Evolutionary conservation across 2,797 vertebrate genomes (phyloP).

Genomic region (Trachops cirrhosus): DNA sequence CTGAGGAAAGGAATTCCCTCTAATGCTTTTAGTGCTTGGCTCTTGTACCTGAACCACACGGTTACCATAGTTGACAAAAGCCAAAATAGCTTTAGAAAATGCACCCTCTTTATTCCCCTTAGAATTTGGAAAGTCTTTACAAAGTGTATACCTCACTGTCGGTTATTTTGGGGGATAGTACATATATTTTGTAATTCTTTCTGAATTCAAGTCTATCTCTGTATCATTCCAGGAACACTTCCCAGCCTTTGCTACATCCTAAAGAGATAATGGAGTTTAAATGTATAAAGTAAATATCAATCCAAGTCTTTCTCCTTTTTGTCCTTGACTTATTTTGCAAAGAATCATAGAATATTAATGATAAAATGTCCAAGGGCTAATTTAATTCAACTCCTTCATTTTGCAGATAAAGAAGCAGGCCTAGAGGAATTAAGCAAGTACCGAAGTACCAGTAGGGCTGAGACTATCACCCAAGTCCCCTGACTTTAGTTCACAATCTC

Average conservation of each 20-base stretch:
- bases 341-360: neutral
- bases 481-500: neutral
- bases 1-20: conserved; percentile 61
- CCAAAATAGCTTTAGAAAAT: conserved; percentile 63
- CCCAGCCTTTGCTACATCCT: neutral
- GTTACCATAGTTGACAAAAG: conserved; percentile 44
- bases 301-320: neutral
- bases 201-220: neutral
- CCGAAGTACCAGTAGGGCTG: neutral
- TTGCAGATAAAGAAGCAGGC: neutral
- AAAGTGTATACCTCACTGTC: conserved; percentile 16
- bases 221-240: neutral
- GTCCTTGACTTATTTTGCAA: neutral
- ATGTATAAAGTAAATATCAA: neutral
- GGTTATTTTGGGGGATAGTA: neutral
- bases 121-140: conserved; percentile 51
- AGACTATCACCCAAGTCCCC: neutral
- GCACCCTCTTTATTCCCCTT: conserved; percentile 39
- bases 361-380: neutral
- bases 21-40: conserved; percentile 57
- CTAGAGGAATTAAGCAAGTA: neutral
- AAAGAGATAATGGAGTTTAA: neutral
- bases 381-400: neutral
- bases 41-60: neutral
- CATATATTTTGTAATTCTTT: conserved; percentile 1